Percentiles rank a stretch among this genome's conserved stretches.
phyloP scores from a whole-genome alignment of 2,113 vertebrate species.

The Brachyhypopomus gauderio region DNA sequence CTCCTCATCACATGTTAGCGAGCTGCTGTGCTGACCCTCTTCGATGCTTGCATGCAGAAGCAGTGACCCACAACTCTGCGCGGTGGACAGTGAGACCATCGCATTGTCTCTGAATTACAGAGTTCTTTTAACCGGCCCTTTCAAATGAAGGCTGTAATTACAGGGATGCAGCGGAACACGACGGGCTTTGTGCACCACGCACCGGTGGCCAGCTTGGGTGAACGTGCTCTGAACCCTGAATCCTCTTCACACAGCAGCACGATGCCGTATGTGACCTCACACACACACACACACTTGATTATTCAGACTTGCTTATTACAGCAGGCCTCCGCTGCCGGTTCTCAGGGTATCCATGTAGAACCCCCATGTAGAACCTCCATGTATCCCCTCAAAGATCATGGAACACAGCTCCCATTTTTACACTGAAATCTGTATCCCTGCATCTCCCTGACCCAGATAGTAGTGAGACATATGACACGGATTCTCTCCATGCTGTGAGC shows the following conservation, averaged over 20 bases:
- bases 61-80: slow-evolving; percentile 29
- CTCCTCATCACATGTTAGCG: slow-evolving; percentile 8
- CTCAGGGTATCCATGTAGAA: neutral
- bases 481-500: neutral
- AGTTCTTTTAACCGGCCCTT: slow-evolving; percentile 3
- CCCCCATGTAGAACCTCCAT: too few relatives aligned
- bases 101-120: slow-evolving; percentile 44
- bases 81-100: slow-evolving; percentile 11
- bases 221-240: slow-evolving; percentile 5
- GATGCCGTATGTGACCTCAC: neutral
- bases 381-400: neutral
- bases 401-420: neutral
- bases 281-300: neutral
- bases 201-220: neutral
- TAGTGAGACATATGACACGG: neutral
- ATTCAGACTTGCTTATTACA: slow-evolving; percentile 6
- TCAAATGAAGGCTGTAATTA: slow-evolving; percentile 47
- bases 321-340: neutral
- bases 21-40: slow-evolving; percentile 2
- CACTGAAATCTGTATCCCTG: neutral
- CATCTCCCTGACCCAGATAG: slow-evolving; percentile 5
- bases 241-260: slow-evolving; percentile 3
- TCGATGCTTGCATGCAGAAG: slow-evolving; percentile 24
- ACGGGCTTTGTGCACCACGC: slow-evolving; percentile 27
- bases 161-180: slow-evolving; percentile 19